These are phyloP conservation scores for Apis florea DNA, from an alignment of 1,140 invertebrate species.

Conservation along the genomic window DNA sequence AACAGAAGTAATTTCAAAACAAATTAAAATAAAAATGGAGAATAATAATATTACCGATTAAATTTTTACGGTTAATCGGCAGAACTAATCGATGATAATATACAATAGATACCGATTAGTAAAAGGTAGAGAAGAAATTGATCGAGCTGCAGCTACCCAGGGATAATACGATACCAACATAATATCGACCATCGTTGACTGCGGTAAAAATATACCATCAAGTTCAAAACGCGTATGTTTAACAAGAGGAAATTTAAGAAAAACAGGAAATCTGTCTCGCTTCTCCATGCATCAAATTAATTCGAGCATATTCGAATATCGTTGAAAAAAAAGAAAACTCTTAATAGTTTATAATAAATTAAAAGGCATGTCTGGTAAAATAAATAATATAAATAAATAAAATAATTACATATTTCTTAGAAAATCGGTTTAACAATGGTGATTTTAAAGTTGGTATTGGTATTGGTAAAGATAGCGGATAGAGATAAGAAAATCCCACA, in stretches of 20 bases:
- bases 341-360: not conserved
- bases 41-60: not conserved
- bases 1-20: not conserved
- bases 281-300: not conserved
- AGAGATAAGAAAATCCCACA: not conserved
- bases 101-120: conserved; percentile 45
- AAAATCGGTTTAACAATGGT: not conserved
- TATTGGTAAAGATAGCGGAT: no score
- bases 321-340: not conserved
- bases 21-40: not conserved
- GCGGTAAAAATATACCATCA: conserved; percentile 39
- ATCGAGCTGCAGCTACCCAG: conserved; percentile 76
- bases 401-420: not conserved
- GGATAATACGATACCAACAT: conserved; percentile 59
- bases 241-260: not conserved
- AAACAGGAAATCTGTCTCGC: not conserved
- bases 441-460: not conserved
- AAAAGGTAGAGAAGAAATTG: conserved; percentile 72
- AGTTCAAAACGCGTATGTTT: not conserved
- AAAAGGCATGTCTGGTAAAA: not conserved
- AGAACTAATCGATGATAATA: not conserved
- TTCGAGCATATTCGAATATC: not conserved
- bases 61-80: not conserved
- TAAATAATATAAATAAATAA: not conserved
- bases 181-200: conserved; percentile 57